Conservation (phyloP, 2,888 invertebrate species). For the Ophioninae sp. region DNA sequence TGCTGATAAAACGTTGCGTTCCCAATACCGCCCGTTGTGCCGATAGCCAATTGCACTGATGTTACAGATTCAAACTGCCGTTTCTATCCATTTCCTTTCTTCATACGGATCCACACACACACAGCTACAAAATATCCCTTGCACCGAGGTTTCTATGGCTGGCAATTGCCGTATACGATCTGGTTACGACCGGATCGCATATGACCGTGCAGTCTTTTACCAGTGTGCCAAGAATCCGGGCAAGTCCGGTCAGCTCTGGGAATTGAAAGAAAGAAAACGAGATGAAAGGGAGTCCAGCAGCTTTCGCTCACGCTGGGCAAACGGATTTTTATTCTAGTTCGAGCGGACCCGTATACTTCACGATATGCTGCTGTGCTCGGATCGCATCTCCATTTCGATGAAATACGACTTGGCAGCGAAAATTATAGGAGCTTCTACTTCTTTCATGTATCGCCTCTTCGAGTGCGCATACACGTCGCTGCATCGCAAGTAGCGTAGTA, state of each 20-base stretch:
- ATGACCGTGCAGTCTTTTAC: slow-evolving; percentile 22
- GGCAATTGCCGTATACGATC: slow-evolving; percentile 11
- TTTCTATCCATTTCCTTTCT: background rate
- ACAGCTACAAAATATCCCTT: background rate
- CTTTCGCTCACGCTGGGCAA: slow-evolving; percentile 60
- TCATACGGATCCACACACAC: background rate
- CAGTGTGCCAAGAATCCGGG: slow-evolving; percentile 45
- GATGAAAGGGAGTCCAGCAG: slow-evolving; percentile 47
- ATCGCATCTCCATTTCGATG: slow-evolving; percentile 67
- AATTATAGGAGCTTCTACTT: slow-evolving; percentile 61
- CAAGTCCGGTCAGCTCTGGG: slow-evolving; percentile 26
- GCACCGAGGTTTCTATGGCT: slow-evolving; percentile 1
- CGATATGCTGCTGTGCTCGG: slow-evolving; percentile 63
- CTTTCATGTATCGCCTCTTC: slow-evolving; percentile 18
- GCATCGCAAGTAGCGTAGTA: slow-evolving; percentile 35
- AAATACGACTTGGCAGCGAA: slow-evolving; percentile 68
- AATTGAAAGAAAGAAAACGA: slow-evolving; percentile 20
- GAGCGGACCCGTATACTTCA: slow-evolving; percentile 69
- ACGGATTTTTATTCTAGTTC: slow-evolving; percentile 72
- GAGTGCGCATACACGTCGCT: slow-evolving; percentile 11
- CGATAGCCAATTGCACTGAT: background rate
- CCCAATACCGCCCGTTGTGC: background rate
- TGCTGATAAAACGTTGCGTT: background rate
- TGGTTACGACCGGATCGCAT: slow-evolving; percentile 10
- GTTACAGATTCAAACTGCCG: background rate